Evolutionary conservation across 1,140 invertebrate species (phyloP).

Genomic region (Arctopsyche grandis): DNA sequence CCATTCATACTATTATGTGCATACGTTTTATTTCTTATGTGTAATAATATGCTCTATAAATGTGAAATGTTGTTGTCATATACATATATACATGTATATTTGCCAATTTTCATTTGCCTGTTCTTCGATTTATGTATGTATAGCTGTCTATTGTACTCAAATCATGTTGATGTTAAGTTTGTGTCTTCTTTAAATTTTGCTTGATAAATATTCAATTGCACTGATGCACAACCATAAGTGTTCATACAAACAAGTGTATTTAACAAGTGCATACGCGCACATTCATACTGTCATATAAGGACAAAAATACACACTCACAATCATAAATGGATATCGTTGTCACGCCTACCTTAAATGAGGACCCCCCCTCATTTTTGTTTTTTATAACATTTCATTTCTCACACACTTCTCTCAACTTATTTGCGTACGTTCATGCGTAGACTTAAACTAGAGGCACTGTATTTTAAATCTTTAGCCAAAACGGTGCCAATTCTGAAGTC

Average conservation of each 20-base stretch:
- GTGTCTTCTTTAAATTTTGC: conserved; percentile 3
- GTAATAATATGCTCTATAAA: conserved; percentile 33
- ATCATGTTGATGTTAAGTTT: conserved; percentile 31
- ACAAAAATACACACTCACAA: too few relatives aligned
- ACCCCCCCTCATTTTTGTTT: background rate
- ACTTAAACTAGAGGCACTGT: too few relatives aligned
- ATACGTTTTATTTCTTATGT: background rate
- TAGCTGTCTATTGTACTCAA: conserved; percentile 29
- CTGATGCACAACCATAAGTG: conserved; percentile 21
- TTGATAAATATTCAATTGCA: conserved; percentile 1
- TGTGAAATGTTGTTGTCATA: conserved; percentile 34
- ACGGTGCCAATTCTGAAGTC: too few relatives aligned
- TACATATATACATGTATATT: too few relatives aligned
- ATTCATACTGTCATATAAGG: too few relatives aligned
- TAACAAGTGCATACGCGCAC: background rate
- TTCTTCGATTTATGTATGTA: conserved; percentile 27
- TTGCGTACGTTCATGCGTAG: too few relatives aligned
- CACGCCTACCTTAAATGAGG: background rate
- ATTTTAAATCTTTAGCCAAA: too few relatives aligned
- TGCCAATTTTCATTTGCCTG: conserved; percentile 3
- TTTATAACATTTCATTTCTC: too few relatives aligned
- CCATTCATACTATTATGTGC: conserved; percentile 15
- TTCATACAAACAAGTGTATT: background rate
- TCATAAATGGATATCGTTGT: background rate
- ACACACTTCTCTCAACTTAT: too few relatives aligned